Base-by-base conservation (phyloP, 2,888 invertebrate species). In the Hirtodrosophila trivittata region DNA sequence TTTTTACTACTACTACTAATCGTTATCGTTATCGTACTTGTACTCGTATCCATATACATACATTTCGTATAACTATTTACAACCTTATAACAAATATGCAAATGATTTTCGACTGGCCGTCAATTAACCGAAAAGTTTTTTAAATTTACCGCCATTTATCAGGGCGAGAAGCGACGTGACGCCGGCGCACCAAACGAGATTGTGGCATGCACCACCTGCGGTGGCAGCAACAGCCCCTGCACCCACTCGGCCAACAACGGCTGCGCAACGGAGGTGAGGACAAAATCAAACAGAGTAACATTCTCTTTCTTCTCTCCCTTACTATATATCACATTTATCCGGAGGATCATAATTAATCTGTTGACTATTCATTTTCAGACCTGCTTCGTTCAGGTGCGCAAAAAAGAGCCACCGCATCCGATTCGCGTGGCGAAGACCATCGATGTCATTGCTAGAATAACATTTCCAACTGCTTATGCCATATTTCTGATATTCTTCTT, bases 401-500 rank as follows among this genome's bases (percentile, higher is more conserved):
- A 96, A 92, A 96, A 96, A 92, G 96, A 97, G 91, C 96, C 96
- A 67, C 96, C 97, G 42, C 97, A 97, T 92, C 97, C 97, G 65
- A 97, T 97, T 88, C 93, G 97, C 86, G 96, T 97, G 88, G 97
- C 97, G 84, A 97, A 97, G 92, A 97, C 97, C 64, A 97, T 97
- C 91, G 97, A 97, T 92, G 97, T 97, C 86, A 97, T 97, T 90
- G 97, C 97, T 65, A 94, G 97, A 91, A 96, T 97, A 91, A 97
- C 97, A 86, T 97, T 97, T 93, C 97, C 97, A 85, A 94, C 96
- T 86, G 97, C 97, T 89, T 97, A 96, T 92, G 95, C 96, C 90
- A 94, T 97, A 91, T 97, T 97, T 92, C 94, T 97, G 89, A 95
- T 97, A 91, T 97, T 97, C 93, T 97, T 97, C 93, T 97, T 97